A percentile compares a stretch with the other conserved stretches of the same genome.
Conservation (phyloP, 1,140 invertebrate species). For the Lamellibrachia luymesi region DNA sequence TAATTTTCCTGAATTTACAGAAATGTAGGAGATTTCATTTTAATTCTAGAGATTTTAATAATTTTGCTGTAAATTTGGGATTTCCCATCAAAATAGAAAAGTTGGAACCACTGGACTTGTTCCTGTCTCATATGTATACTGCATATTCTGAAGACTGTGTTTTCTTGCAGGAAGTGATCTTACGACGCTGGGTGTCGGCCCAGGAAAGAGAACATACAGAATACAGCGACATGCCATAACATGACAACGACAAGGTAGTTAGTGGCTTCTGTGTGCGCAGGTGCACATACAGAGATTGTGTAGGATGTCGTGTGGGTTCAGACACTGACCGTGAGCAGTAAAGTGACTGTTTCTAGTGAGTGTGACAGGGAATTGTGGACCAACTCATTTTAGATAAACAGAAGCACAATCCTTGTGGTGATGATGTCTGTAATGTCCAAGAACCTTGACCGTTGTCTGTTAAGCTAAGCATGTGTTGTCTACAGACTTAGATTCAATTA, state of each 20-base stretch:
- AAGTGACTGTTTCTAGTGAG: too few species aligned
- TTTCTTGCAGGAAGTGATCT: constrained; percentile 19
- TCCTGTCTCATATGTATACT: neutral
- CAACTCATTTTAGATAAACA: neutral
- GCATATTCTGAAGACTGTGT: neutral
- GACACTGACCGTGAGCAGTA: neutral
- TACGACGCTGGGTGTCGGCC: constrained; percentile 23
- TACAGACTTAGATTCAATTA: too few species aligned
- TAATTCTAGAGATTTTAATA: neutral
- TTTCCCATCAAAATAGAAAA: neutral
- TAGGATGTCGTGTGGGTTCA: neutral
- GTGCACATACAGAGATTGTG: neutral
- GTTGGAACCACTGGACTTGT: neutral
- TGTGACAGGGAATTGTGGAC: neutral
- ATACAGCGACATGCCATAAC: neutral
- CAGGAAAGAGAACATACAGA: constrained; percentile 19
- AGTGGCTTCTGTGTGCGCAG: neutral
- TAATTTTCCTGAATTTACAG: neutral
- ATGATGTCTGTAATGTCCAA: neutral
- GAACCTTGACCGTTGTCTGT: neutral
- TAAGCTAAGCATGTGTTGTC: neutral
- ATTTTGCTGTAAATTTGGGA: neutral
- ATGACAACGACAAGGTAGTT: neutral
- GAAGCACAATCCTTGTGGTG: neutral
- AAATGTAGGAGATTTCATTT: neutral